Conservation (phyloP, 1,140 invertebrate genomes). For the Oppia nitens region DNA sequence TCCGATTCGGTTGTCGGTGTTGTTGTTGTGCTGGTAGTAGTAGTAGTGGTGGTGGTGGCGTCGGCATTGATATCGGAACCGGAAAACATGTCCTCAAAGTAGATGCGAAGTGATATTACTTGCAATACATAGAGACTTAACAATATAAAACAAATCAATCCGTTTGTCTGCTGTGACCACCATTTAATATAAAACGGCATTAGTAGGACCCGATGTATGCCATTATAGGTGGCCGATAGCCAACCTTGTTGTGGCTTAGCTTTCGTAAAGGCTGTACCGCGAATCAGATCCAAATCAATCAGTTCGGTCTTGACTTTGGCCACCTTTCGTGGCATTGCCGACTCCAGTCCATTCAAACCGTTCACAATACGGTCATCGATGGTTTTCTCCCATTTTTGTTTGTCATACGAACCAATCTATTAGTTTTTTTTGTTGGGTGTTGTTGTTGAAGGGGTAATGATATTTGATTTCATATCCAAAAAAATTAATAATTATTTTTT, state of each 20-base stretch:
- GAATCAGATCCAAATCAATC: slow-evolving; percentile 85
- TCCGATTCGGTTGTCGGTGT: background rate
- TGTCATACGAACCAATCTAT: slow-evolving; percentile 84
- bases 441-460: no score
- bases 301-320: slow-evolving; percentile 74
- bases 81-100: slow-evolving; percentile 3
- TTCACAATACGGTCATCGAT: slow-evolving; percentile 70
- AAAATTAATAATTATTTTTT: no score
- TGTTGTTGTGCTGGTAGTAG: background rate
- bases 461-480: no score
- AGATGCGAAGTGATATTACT: slow-evolving; percentile 16
- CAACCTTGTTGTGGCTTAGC: slow-evolving; percentile 32
- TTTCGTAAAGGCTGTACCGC: slow-evolving; percentile 39
- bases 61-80: background rate
- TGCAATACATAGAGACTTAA: slow-evolving; percentile 19
- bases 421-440: no score
- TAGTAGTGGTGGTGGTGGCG: no score
- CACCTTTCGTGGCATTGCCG: slow-evolving; percentile 67
- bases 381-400: slow-evolving; percentile 86
- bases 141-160: slow-evolving; percentile 13
- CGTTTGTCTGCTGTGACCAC: slow-evolving; percentile 19
- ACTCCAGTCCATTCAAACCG: slow-evolving; percentile 54
- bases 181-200: slow-evolving; percentile 31
- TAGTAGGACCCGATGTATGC: slow-evolving; percentile 28
- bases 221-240: slow-evolving; percentile 28